phyloP scores from a whole-genome alignment of 1,140 invertebrate genomes.

The Cryptotermes secundus region DNA sequence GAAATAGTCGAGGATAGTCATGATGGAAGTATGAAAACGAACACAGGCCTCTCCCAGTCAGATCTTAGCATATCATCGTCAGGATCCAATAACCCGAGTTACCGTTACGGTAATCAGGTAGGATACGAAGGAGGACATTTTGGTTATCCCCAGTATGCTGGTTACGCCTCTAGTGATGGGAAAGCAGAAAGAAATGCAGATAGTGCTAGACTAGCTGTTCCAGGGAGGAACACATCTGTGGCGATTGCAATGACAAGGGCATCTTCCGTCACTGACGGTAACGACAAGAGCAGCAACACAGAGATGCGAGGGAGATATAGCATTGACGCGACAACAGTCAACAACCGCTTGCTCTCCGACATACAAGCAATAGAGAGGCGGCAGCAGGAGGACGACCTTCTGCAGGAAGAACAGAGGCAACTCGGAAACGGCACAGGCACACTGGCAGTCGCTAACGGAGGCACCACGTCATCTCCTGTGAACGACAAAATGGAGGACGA shows the following conservation, averaged over 20 bases:
- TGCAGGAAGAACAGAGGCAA: slow-evolving; percentile 50
- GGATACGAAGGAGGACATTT: slow-evolving; percentile 71
- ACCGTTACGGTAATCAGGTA: slow-evolving; percentile 72
- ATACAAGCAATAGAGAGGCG: slow-evolving; percentile 39
- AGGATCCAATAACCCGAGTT: slow-evolving; percentile 66
- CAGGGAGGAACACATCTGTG: too few relatives aligned
- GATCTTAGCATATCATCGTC: slow-evolving; percentile 70
- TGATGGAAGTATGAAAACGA: slow-evolving; percentile 50
- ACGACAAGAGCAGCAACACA: not conserved
- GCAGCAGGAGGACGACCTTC: slow-evolving; percentile 46
- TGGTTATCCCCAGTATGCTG: slow-evolving; percentile 61
- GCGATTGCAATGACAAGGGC: not conserved
- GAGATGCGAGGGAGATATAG: not conserved
- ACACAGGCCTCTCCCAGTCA: slow-evolving; percentile 73
- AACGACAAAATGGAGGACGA: not conserved
- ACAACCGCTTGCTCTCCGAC: not conserved
- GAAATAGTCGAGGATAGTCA: not conserved
- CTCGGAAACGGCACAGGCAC: slow-evolving; percentile 48
- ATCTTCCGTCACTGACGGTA: not conserved
- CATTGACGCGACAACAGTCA: not conserved
- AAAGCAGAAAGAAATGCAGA: slow-evolving; percentile 45
- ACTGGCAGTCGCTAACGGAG: slow-evolving; percentile 29
- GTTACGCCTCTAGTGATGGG: slow-evolving; percentile 49
- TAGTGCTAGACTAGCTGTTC: slow-evolving; percentile 34
- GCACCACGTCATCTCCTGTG: not conserved